Conservation (phyloP, 2,888 invertebrate genomes). For the Drosophila borealis region DNA sequence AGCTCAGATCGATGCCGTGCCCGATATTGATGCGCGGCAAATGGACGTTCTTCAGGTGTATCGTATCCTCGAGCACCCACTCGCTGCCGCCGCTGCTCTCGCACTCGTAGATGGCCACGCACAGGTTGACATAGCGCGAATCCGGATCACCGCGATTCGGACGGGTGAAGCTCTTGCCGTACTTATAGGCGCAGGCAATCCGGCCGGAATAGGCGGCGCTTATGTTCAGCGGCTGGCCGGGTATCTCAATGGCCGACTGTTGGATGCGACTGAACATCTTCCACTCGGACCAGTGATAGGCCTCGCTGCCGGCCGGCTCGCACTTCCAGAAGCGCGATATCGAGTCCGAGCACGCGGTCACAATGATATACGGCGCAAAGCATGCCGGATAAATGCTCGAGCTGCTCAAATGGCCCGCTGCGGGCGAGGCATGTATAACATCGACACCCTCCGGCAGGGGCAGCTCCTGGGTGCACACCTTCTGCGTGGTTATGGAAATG, state of each 20-base stretch:
- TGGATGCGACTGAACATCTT: constrained; percentile 92
- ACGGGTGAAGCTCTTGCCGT: constrained; percentile 94
- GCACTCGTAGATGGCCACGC: constrained; percentile 99
- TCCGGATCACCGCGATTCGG: constrained; percentile 91
- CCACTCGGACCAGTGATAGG: constrained; percentile 94
- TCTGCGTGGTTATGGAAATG: constrained; percentile 94
- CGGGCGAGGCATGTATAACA: constrained; percentile 96
- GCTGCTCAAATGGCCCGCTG: constrained; percentile 98
- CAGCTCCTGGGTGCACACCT: constrained; percentile 96
- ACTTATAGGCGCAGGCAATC: constrained; percentile 98
- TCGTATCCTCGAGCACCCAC: constrained; percentile 98
- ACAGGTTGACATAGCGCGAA: constrained; percentile 94
- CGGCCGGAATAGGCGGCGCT: constrained; percentile 99
- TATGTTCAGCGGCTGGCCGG: constrained; percentile 95
- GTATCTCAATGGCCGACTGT: constrained; percentile 89
- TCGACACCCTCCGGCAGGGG: constrained; percentile 95
- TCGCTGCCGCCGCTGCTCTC: constrained; percentile 98
- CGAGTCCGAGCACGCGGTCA: constrained; percentile 98
- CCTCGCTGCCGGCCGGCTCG: constrained; percentile 70
- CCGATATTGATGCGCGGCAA: constrained; percentile 93
- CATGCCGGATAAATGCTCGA: constrained; percentile 99
- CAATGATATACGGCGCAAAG: constrained; percentile 97
- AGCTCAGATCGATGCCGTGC: constrained; percentile 93
- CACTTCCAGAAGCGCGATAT: constrained; percentile 94
- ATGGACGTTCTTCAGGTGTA: constrained; percentile 96